Conservation (phyloP, 2,797 vertebrate species). For the Astyanax mexicanus region DNA sequence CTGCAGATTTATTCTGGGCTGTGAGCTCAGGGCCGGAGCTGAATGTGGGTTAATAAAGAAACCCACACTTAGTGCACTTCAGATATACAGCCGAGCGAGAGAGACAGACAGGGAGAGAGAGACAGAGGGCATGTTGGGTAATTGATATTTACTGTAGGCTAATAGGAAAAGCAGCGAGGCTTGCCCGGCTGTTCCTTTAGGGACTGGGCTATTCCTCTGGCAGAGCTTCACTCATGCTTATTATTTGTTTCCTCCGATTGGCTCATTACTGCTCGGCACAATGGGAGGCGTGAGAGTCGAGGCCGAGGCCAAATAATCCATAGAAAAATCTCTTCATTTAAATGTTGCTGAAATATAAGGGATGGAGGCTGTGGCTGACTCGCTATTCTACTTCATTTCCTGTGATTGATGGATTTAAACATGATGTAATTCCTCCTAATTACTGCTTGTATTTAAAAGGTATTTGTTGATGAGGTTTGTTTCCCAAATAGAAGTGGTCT, state of each 20-base stretch:
- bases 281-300: background rate
- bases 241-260: background rate
- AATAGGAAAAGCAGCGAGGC: background rate
- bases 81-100: background rate
- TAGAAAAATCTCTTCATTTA: background rate
- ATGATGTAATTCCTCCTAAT: too few relatives aligned
- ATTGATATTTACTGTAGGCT: background rate
- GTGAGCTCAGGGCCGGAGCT: background rate
- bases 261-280: background rate
- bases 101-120: background rate
- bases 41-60: conserved; percentile 50
- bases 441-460: too few relatives aligned
- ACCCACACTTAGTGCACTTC: conserved; percentile 4
- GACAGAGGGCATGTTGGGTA: background rate
- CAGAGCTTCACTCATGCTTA: background rate
- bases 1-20: conserved; percentile 14
- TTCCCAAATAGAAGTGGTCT: too few relatives aligned
- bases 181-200: background rate
- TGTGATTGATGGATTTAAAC: too few relatives aligned
- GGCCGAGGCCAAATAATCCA: background rate
- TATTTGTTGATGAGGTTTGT: too few relatives aligned
- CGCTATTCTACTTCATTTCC: too few relatives aligned
- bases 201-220: background rate
- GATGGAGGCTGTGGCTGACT: background rate
- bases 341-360: background rate